phyloP scores from a whole-genome alignment of 2,888 invertebrate species.

The Rhimphoctona megacephalus region DNA sequence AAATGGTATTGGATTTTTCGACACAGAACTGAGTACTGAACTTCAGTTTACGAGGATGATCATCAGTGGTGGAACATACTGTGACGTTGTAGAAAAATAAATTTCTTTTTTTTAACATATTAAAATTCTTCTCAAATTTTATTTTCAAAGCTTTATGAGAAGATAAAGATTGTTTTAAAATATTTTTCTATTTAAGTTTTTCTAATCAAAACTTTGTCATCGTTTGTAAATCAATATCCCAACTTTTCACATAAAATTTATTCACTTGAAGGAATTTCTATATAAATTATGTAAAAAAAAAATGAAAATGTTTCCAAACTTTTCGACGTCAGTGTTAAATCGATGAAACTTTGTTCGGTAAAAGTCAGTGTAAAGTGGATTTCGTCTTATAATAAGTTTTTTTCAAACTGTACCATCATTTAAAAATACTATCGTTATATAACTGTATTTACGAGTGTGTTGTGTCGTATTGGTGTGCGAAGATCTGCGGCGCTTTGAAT shows the following conservation, averaged over 20 bases:
- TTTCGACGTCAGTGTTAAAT: neutral
- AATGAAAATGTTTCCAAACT: neutral
- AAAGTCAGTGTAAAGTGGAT: neutral
- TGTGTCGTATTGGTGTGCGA: neutral
- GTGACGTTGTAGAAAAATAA: no score
- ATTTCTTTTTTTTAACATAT: neutral
- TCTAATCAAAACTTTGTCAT: no score
- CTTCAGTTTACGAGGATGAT: no score
- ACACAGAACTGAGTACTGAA: no score
- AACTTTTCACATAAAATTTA: no score
- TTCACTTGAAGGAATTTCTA: neutral
- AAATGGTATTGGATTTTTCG: neutral
- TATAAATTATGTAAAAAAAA: neutral
- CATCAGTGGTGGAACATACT: no score
- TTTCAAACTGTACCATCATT: neutral
- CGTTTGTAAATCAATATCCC: no score
- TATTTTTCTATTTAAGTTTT: no score
- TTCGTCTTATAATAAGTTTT: neutral
- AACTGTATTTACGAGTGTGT: constrained; percentile 16
- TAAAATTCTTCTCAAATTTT: neutral
- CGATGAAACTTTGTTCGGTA: neutral
- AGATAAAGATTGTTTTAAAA: neutral
- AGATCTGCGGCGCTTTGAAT: constrained; percentile 73
- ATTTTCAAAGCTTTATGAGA: neutral
- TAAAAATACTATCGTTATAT: neutral